Conservation (phyloP, 2,888 invertebrate species). For the Lycaena phlaeas region DNA sequence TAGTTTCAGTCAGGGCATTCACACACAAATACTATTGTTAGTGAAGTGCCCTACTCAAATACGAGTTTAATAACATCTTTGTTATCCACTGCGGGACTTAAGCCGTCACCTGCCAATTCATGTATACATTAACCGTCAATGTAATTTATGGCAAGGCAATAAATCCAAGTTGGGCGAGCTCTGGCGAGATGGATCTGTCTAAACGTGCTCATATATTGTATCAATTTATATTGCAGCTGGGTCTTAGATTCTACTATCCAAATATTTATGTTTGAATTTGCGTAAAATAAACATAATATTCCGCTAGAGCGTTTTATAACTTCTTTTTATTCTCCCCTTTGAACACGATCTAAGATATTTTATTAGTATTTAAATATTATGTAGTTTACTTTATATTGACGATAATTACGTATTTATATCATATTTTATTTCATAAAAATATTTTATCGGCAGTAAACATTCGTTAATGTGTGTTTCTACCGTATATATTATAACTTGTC, state of each 20-base stretch:
- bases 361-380: not conserved
- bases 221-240: slow-evolving; percentile 15
- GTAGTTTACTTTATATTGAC: not conserved
- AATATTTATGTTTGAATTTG: slow-evolving; percentile 8
- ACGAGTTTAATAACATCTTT: slow-evolving; percentile 13
- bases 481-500: not conserved
- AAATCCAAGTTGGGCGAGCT: slow-evolving; percentile 25
- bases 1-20: not conserved
- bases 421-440: slow-evolving; percentile 5
- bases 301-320: slow-evolving; percentile 4
- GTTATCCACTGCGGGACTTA: slow-evolving; percentile 21
- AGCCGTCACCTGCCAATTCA: slow-evolving; percentile 24
- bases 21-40: not conserved
- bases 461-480: not conserved
- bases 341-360: not conserved
- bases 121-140: slow-evolving; percentile 26
- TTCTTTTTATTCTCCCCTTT: slow-evolving; percentile 2
- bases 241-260: slow-evolving; percentile 7
- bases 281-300: slow-evolving; percentile 5
- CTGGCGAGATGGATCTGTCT: slow-evolving; percentile 21
- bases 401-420: slow-evolving; percentile 5
- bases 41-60: not conserved
- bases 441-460: slow-evolving; percentile 3
- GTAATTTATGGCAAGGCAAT: slow-evolving; percentile 31
- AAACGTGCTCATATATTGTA: slow-evolving; percentile 20